phyloP scores from a whole-genome alignment of 1,140 invertebrate genomes.

The Acromyrmex heyeri region DNA sequence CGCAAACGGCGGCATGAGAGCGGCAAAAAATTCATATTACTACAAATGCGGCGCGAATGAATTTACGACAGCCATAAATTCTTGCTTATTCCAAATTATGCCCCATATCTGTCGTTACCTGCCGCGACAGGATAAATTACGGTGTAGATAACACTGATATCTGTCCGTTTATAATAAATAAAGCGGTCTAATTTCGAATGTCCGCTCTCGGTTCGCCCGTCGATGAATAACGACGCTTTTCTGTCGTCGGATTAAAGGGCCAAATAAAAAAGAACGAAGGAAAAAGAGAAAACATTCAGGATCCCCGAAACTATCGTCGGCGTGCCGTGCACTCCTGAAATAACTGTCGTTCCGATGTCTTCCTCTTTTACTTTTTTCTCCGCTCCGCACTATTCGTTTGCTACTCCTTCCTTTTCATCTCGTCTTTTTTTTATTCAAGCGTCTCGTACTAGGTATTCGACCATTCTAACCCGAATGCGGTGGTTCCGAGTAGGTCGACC shows the following conservation, averaged over 20 bases:
- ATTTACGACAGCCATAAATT: constrained; percentile 72
- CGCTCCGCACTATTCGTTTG: constrained; percentile 61
- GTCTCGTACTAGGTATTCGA: constrained; percentile 61
- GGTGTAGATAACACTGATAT: constrained; percentile 63
- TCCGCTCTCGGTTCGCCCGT: constrained; percentile 50
- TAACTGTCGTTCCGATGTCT: constrained; percentile 62
- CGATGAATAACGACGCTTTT: constrained; percentile 48
- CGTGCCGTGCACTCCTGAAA: constrained; percentile 59
- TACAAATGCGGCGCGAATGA: constrained; percentile 63
- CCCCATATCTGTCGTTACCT: constrained; percentile 68
- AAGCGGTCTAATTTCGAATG: constrained; percentile 47
- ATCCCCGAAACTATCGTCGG: constrained; percentile 60
- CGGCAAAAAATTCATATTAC: constrained; percentile 69
- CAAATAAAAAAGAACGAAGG: not conserved
- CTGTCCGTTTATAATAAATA: constrained; percentile 61
- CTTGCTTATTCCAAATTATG: constrained; percentile 72
- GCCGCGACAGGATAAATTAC: constrained; percentile 62
- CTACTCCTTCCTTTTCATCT: constrained; percentile 28
- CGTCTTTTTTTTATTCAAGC: constrained; percentile 61
- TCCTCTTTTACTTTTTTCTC: constrained; percentile 55
- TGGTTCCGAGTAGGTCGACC: constrained; percentile 62
- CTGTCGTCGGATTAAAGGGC: constrained; percentile 7
- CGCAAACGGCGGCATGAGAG: constrained; percentile 24
- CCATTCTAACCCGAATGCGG: constrained; percentile 60
- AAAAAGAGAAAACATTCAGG: constrained; percentile 44